phyloP scores from a whole-genome alignment of 2,113 vertebrate genomes.

The Pluvianellus socialis region DNA sequence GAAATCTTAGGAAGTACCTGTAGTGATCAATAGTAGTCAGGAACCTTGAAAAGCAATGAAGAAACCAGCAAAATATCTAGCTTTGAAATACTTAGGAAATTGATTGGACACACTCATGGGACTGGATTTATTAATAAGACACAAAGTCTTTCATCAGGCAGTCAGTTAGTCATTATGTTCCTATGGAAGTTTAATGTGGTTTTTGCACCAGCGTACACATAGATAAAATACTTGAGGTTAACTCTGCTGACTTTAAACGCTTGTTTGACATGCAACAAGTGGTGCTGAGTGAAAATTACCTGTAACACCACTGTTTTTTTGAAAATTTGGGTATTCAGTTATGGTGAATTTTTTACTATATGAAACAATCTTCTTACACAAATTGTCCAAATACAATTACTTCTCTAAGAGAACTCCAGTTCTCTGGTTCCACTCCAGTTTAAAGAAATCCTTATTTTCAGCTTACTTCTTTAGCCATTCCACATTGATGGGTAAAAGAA shows the following conservation, averaged over 20 bases:
- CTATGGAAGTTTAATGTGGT: not conserved
- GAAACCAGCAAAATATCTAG: not conserved
- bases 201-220: not conserved
- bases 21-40: not conserved
- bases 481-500: not conserved
- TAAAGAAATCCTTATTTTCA: not conserved
- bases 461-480: not conserved
- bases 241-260: not conserved
- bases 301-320: not conserved
- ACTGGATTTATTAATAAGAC: not conserved
- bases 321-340: not conserved
- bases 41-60: constrained; percentile 12
- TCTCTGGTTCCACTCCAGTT: not conserved
- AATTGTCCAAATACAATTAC: not conserved
- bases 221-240: not conserved
- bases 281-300: not conserved
- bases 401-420: not conserved
- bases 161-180: not conserved
- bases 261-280: not conserved
- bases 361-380: not conserved
- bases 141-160: not conserved
- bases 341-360: not conserved
- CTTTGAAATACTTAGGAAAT: constrained; percentile 28
- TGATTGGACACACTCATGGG: not conserved
- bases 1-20: not conserved